A percentile compares a stretch with the other conserved stretches of the same genome.
Conservation (phyloP, 2,797 vertebrate species). For the Cuculus canorus region DNA sequence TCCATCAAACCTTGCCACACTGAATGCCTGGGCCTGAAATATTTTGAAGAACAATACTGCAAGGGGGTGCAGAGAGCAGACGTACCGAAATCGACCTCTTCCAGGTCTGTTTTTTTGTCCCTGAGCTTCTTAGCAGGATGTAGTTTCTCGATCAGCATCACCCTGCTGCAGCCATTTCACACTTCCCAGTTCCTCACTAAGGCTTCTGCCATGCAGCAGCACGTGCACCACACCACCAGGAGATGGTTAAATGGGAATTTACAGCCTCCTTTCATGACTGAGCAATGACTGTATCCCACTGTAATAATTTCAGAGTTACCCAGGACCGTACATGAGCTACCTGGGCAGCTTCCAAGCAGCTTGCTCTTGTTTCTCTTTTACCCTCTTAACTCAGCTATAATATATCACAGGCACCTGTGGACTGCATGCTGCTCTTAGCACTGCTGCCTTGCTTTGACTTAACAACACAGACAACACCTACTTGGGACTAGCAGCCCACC, state of each 20-base stretch:
- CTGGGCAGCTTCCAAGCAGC: background rate
- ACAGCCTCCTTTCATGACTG: background rate
- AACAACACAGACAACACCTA: background rate
- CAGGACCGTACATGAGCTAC: background rate
- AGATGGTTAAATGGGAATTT: background rate
- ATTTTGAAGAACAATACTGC: background rate
- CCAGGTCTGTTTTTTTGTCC: background rate
- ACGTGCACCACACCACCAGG: background rate
- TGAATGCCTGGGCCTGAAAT: background rate
- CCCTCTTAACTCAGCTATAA: background rate
- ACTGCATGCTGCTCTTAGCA: background rate
- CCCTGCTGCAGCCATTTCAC: accelerated
- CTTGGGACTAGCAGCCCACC: background rate
- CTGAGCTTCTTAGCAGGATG: background rate
- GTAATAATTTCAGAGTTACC: background rate
- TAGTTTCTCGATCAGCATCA: accelerated
- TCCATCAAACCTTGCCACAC: background rate
- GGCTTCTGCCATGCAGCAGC: background rate
- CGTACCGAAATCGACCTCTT: background rate
- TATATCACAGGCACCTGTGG: accelerated
- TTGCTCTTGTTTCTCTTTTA: background rate
- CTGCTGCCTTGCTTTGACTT: background rate
- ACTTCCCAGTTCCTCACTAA: background rate
- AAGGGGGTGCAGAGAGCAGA: background rate
- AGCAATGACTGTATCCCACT: background rate